Conservation (phyloP, 2,888 invertebrate genomes). For the Lepeophtheirus nordmannii region DNA sequence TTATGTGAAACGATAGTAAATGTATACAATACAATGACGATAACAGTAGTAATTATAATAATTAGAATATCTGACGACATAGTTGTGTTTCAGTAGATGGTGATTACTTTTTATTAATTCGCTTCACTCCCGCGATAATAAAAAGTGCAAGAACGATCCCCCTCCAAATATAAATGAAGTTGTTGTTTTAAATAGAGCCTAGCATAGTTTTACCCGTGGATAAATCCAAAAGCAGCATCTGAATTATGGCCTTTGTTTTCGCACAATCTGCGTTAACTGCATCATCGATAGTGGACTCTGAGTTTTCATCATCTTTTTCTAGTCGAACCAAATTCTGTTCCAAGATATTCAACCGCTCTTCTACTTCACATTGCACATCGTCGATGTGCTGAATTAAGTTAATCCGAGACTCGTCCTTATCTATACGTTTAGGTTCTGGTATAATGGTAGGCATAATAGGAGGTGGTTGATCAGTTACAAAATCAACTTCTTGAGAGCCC, state of each 20-base stretch:
- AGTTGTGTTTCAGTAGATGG: too few species aligned
- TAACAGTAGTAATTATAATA: too few species aligned
- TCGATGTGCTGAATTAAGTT: conserved; percentile 23
- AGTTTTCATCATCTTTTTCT: not conserved
- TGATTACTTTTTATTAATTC: too few species aligned
- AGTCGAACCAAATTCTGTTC: not conserved
- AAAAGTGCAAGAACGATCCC: too few species aligned
- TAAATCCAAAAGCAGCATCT: not conserved
- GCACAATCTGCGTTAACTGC: not conserved
- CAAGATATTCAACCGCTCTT: not conserved
- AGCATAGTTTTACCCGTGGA: not conserved
- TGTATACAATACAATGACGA: too few species aligned
- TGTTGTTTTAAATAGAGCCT: not conserved
- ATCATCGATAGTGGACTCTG: not conserved
- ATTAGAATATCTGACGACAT: too few species aligned
- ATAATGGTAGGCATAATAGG: conserved; percentile 9
- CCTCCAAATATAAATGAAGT: not conserved
- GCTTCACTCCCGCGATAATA: too few species aligned
- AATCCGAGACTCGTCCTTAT: conserved; percentile 19
- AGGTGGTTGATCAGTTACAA: not conserved
- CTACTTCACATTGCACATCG: conserved; percentile 8
- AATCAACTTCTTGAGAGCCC: not conserved
- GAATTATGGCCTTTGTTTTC: not conserved
- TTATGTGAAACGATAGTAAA: not conserved
- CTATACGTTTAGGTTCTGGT: conserved; percentile 20